Base-by-base conservation (phyloP, 2,113 vertebrate species). In the Phainopepla nitens region DNA sequence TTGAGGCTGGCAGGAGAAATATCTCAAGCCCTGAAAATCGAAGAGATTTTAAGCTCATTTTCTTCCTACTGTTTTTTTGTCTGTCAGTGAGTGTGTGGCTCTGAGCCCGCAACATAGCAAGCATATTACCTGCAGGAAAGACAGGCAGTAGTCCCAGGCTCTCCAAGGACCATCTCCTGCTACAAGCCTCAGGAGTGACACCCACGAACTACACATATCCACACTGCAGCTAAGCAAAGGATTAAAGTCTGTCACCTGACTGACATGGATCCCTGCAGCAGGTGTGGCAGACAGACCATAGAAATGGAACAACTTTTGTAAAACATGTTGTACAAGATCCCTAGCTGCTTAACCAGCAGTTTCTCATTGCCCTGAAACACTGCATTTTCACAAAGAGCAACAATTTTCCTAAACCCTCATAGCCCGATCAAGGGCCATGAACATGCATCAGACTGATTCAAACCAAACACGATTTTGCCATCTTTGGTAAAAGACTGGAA, bases 301-400 rank as follows among this genome's bases (percentile, higher is more conserved):
- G 60, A 94, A 89, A 90, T 9, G 12, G 71, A 93, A 18, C 27
- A 51, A 82, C 29, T 47, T 93, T 7, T 50, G 56, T 90, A 58
- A 65, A 94, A 85, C 6, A 1, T 4, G 7, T 64, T 58, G 61
- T 31, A 36, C 82, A 75, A 86, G 86, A 41, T 33, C 66, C n/a
- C 36, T 16, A 5, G 15, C 57, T 90, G 69, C 69, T 86, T 65
- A 72, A 47, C 33, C 78, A 91, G 87, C 75, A 68, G 78, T 54
- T 76, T 85, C 60, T 78, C 36, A 1, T 62, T 85, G 41, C 51
- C 66, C 87, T 69, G 56, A 73, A 89, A 92, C 70, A 29, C 11
- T 23, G 36, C 36, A 8, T 35, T 80, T 96, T 66, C 53, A 83
- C 68, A 75, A 77, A 88, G 44, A 65, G 41, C 42, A 60, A 53